Conservation (phyloP, 2,888 invertebrate species). For the Phaedon cochleariae region DNA sequence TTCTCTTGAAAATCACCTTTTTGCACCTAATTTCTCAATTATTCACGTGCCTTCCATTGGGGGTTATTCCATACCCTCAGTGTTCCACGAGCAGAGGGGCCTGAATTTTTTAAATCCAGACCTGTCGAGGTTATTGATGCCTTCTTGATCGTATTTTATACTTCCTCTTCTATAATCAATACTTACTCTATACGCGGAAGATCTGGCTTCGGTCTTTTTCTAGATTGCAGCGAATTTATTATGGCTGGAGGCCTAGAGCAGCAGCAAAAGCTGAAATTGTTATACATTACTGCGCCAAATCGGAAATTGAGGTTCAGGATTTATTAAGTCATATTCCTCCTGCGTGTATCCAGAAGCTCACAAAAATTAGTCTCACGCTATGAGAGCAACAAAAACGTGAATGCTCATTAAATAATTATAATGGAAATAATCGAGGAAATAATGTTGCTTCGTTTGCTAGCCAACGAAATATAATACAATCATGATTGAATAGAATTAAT, state of each 20-base stretch:
- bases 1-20: no score
- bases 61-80: no score
- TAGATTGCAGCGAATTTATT: constrained; percentile 32
- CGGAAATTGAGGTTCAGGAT: constrained; percentile 26
- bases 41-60: no score
- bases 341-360: constrained; percentile 5
- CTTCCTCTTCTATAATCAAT: constrained; percentile 42
- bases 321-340: constrained; percentile 20
- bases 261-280: constrained; percentile 31
- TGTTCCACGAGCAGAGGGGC: no score
- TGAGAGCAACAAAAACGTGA: neutral
- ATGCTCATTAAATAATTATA: neutral
- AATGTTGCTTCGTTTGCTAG: no score
- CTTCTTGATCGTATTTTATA: constrained; percentile 45
- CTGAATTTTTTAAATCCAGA: no score
- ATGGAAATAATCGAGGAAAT: no score
- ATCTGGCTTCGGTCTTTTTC: constrained; percentile 29
- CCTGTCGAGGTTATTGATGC: no score
- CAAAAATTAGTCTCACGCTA: neutral
- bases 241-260: constrained; percentile 31
- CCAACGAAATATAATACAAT: no score
- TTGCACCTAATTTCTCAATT: no score
- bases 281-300: constrained; percentile 36
- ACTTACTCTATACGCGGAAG: constrained; percentile 40
- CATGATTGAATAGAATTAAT: no score